Evolutionary conservation across 2,113 vertebrate species (phyloP).

Genomic region (Larimichthys polyactis): DNA sequence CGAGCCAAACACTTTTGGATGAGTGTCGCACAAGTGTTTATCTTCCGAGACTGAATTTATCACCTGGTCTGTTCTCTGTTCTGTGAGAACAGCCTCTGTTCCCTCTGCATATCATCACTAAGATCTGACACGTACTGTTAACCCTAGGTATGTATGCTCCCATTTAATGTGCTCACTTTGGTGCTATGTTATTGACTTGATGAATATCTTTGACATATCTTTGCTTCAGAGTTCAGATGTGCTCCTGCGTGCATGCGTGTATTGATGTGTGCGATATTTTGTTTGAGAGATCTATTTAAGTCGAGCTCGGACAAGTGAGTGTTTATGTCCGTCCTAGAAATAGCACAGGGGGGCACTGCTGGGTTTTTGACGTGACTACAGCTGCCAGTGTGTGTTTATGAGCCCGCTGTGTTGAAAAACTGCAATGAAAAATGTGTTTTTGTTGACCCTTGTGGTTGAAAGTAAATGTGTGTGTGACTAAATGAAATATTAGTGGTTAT

Average conservation of each 20-base stretch:
- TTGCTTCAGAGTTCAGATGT: neutral
- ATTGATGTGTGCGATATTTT: neutral
- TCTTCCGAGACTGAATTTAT: slow-evolving; percentile 49
- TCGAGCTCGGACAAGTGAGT: slow-evolving; percentile 31
- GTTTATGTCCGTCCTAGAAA: slow-evolving; percentile 57
- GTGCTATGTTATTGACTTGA: neutral
- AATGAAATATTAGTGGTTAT: neutral
- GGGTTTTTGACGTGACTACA: slow-evolving; percentile 18
- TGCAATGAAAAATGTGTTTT: neutral
- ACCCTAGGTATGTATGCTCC: slow-evolving; percentile 61
- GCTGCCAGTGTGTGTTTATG: slow-evolving; percentile 32
- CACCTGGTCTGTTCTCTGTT: slow-evolving; percentile 33
- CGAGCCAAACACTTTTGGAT: neutral
- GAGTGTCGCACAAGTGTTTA: slow-evolving; percentile 4
- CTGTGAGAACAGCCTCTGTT: slow-evolving; percentile 30
- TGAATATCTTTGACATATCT: neutral
- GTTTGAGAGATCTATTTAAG: neutral
- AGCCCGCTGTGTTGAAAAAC: no score
- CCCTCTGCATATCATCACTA: slow-evolving; percentile 46
- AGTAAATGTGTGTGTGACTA: neutral
- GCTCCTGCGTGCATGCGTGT: neutral
- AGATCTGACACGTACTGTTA: slow-evolving; percentile 41
- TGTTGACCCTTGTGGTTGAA: neutral
- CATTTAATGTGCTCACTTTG: neutral
- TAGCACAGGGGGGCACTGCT: slow-evolving; percentile 43